These are phyloP conservation scores for Bryconaethiops microstoma DNA, from an alignment of 2,797 vertebrate genomes.

Conservation along the genomic window DNA sequence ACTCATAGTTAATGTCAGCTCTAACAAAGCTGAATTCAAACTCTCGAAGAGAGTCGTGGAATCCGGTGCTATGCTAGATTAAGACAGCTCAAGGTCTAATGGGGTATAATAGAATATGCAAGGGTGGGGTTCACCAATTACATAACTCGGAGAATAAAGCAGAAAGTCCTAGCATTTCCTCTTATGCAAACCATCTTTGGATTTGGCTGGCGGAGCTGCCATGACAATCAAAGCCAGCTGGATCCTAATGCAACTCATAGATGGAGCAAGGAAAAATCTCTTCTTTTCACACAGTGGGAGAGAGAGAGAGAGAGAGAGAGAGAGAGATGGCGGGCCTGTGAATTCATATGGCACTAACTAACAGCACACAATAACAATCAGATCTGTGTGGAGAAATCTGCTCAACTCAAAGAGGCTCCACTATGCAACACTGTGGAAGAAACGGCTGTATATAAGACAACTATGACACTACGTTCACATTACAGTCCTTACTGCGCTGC, in stretches of 20 bases:
- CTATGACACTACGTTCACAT: too few relatives aligned
- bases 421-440: too few relatives aligned
- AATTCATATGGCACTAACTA: conserved; percentile 28
- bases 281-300: conserved; percentile 35
- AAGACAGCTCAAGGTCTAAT: conserved; percentile 44
- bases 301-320: conserved; percentile 38
- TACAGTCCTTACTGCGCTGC: too few relatives aligned
- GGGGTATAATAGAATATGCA: conserved; percentile 46
- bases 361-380: conserved; percentile 23
- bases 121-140: conserved; percentile 49
- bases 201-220: conserved; percentile 46
- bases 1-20: conserved; percentile 27
- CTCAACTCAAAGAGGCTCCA: conserved; percentile 1
- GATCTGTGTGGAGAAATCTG: conserved; percentile 30
- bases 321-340: conserved; percentile 26
- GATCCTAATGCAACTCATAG: conserved; percentile 50
- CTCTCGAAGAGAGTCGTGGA: conserved; percentile 41
- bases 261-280: conserved; percentile 35
- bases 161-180: conserved; percentile 44
- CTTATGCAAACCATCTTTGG: conserved; percentile 44
- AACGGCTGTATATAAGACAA: too few relatives aligned
- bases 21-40: conserved; percentile 28
- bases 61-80: conserved; percentile 50
- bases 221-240: conserved; percentile 56
- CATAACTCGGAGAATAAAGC: conserved; percentile 52